These are phyloP conservation scores for Rallus crepitans DNA, from an alignment of 2,797 vertebrate genomes.

Conservation along the genomic window DNA sequence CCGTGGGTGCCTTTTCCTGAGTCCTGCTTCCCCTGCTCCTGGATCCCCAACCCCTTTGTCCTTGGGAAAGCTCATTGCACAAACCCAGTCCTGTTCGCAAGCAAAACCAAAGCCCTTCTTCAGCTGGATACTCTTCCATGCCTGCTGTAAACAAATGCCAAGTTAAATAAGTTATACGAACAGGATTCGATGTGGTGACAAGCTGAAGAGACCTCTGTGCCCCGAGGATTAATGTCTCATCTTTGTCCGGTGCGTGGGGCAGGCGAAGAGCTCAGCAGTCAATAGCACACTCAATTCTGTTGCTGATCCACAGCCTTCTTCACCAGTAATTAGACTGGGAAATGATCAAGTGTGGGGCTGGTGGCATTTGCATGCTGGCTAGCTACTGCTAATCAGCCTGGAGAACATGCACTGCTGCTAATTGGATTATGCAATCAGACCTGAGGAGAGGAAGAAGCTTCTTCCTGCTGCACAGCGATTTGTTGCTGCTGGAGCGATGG, in stretches of 20 bases:
- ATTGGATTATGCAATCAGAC: constrained; percentile 49
- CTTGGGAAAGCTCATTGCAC: not conserved
- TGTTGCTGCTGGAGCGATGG: not conserved
- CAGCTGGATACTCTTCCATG: not conserved
- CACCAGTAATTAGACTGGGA: constrained; percentile 63
- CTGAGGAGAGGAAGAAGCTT: not conserved
- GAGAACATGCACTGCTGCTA: constrained; percentile 33
- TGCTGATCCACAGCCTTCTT: constrained; percentile 51
- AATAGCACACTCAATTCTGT: constrained; percentile 37
- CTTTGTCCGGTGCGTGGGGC: constrained; percentile 25
- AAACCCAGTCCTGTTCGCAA: not conserved
- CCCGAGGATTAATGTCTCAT: constrained; percentile 51
- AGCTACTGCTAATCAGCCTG: constrained; percentile 36
- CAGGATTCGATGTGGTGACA: constrained; percentile 28
- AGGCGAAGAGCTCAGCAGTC: constrained; percentile 39
- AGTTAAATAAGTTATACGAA: not conserved
- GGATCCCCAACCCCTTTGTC: fast-evolving
- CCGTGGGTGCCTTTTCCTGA: no score
- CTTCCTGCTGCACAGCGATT: not conserved
- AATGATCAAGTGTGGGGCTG: constrained; percentile 47
- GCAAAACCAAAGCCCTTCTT: not conserved
- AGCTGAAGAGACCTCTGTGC: constrained; percentile 38
- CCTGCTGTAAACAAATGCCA: not conserved
- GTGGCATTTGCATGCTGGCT: constrained; percentile 57
- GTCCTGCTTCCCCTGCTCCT: not conserved